Evolutionary conservation across 2,797 vertebrate genomes (phyloP).

Genomic region (Gambusia yucatana): DNA sequence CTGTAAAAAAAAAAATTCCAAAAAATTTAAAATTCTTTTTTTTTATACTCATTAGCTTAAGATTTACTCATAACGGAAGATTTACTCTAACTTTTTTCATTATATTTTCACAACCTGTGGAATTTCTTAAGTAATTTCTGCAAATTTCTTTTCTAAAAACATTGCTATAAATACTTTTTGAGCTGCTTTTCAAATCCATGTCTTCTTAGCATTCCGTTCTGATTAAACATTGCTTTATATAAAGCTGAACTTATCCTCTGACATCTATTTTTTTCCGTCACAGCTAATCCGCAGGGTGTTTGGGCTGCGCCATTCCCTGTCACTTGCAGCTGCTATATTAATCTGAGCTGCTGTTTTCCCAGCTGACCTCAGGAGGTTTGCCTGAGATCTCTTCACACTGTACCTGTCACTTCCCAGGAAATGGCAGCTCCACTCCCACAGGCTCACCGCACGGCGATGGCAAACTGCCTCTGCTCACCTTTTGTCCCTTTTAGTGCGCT

Average conservation of each 20-base stretch:
- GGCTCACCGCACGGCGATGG: slow-evolving; percentile 9
- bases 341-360: slow-evolving; percentile 51
- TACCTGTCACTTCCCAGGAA: slow-evolving; percentile 58
- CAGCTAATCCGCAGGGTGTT: slow-evolving; percentile 18
- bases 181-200: not conserved
- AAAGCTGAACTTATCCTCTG: not conserved
- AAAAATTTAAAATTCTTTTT: not conserved
- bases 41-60: not conserved
- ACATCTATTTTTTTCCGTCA: slow-evolving; percentile 20
- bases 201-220: not conserved
- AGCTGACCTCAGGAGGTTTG: slow-evolving; percentile 48
- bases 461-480: slow-evolving; percentile 43
- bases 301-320: slow-evolving; percentile 34
- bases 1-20: too few species aligned
- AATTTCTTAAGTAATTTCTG: not conserved
- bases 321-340: slow-evolving; percentile 45
- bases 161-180: not conserved
- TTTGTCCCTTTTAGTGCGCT: slow-evolving; percentile 43
- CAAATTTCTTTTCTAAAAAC: not conserved
- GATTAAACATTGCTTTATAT: not conserved
- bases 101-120: not conserved
- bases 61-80: not conserved
- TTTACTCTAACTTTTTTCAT: not conserved
- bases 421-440: slow-evolving; percentile 35
- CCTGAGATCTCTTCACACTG: slow-evolving; percentile 54